Percentiles rank a stretch among this genome's conserved stretches.
These are phyloP conservation scores for Sebastes steindachneri DNA, from an alignment of 2,797 vertebrate species.

Conservation along the genomic window DNA sequence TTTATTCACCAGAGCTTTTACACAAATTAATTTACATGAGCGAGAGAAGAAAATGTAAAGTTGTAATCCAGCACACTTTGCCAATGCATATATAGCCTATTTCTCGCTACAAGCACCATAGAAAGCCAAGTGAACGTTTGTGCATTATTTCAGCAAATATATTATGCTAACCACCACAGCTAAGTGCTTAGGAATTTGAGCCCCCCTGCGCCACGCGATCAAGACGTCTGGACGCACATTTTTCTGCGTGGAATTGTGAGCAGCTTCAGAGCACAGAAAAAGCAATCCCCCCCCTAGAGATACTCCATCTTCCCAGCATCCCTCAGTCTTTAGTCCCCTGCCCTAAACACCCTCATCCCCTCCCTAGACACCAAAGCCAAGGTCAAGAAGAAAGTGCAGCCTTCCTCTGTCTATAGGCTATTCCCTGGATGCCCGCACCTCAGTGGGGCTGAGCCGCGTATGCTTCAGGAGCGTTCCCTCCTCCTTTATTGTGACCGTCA, in stretches of 20 bases:
- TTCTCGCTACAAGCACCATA: slow-evolving; percentile 63
- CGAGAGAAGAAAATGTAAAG: slow-evolving; percentile 67
- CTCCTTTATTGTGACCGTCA: slow-evolving; percentile 76
- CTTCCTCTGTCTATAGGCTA: slow-evolving; percentile 68
- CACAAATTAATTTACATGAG: slow-evolving; percentile 79
- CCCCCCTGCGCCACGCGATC: slow-evolving; percentile 6
- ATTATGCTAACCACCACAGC: slow-evolving; percentile 70
- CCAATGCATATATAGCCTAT: slow-evolving; percentile 49
- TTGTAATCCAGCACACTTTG: slow-evolving; percentile 68
- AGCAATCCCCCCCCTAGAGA: slow-evolving; percentile 33
- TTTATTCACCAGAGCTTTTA: slow-evolving; percentile 76
- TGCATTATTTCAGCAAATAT: slow-evolving; percentile 70
- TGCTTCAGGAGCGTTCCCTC: slow-evolving; percentile 73
- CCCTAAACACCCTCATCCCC: slow-evolving; percentile 63
- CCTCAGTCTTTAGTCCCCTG: slow-evolving; percentile 55
- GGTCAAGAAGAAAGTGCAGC: slow-evolving; percentile 79
- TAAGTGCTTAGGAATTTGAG: slow-evolving; percentile 68
- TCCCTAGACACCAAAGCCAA: slow-evolving; percentile 73
- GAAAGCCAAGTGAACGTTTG: slow-evolving; percentile 66
- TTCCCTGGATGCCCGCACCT: slow-evolving; percentile 72
- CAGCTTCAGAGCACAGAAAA: slow-evolving; percentile 33
- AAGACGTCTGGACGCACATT: slow-evolving; percentile 42
- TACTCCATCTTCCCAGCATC: slow-evolving; percentile 46
- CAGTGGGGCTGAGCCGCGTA: slow-evolving; percentile 45
- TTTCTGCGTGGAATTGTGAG: slow-evolving; percentile 38